Evolutionary conservation across 1,140 invertebrate genomes (phyloP), one percentile per base, ranked within the genome.

Genomic region (Nymphalis io): DNA sequence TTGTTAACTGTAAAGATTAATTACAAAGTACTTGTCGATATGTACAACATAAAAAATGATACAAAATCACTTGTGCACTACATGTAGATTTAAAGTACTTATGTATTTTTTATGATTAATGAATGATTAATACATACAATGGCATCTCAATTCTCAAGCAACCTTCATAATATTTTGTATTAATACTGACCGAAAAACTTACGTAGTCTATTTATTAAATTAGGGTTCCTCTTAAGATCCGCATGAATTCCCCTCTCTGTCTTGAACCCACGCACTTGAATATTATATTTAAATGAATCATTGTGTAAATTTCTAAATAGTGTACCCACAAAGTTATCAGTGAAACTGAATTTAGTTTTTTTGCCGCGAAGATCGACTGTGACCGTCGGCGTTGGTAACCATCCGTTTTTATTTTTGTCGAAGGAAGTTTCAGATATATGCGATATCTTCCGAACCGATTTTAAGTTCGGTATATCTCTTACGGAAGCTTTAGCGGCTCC

Each of bases 191-290:
- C 92, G 68, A 95, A 89, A 23, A 91, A 92, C 78, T 93, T 92
- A 91, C 93, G 94, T 62, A 95, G 82, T 81, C 94, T 88, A 64
- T 88, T 91, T 48, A 92, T 85, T 70, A 96, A 81, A 44, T 94
- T 93, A 1, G 95, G 95, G 88, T 96, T 96, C 72, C 95, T 91
- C 65, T 94, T 92, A 44, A 93, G 78, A 76, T 96, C 96, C 1
- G 94, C 93, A 72, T 94, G 93, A 10, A 95, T 92, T 57, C 93
- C 94, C 69, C 96, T 88, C 73, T 96, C 94, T 5, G 96, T 96
- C 87, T 96, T 97, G 80, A 97, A 97, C 40, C 93, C 92, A 67
- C 95, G 92, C 13, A 93, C 89, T 87, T 94, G 93, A 11, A 94
- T 79, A 66, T 92, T 88, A 74, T 92, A 93, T 20, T 78, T 86